Evolutionary conservation across 1,140 invertebrate genomes (phyloP).

Genomic region (Aphelenchoides besseyi): DNA sequence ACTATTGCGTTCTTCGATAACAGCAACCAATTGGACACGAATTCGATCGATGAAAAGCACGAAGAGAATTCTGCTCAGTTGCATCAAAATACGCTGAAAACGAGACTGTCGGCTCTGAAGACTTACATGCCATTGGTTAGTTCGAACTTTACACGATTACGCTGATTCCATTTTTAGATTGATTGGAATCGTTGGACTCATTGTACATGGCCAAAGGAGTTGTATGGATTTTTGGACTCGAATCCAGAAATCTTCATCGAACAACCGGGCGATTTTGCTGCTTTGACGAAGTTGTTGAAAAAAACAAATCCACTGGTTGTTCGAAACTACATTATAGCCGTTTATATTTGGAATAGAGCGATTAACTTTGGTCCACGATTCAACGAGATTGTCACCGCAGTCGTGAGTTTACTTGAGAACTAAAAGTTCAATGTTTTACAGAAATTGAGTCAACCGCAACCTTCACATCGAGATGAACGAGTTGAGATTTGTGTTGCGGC

Average conservation of each 20-base stretch:
- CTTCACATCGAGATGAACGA: not conserved
- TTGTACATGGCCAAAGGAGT: not conserved
- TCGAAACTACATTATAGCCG: not conserved
- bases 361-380: not conserved
- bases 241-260: not conserved
- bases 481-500: not conserved
- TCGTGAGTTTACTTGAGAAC: too few relatives aligned
- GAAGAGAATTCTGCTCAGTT: not conserved
- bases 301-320: not conserved
- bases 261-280: not conserved
- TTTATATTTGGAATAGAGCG: not conserved
- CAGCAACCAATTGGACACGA: too few relatives aligned
- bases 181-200: not conserved
- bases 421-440: too few relatives aligned
- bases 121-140: not conserved
- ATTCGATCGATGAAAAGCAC: not conserved
- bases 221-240: not conserved
- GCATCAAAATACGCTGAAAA: not conserved
- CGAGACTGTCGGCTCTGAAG: not conserved
- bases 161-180: not conserved
- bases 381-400: too few relatives aligned
- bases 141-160: not conserved
- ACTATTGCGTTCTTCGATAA: not conserved
- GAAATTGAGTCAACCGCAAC: not conserved
- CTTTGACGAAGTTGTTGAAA: not conserved